Evolutionary conservation across 1,140 invertebrate genomes (phyloP), one percentile per base, ranked within the genome.

Genomic region (Wasmannia auropunctata): DNA sequence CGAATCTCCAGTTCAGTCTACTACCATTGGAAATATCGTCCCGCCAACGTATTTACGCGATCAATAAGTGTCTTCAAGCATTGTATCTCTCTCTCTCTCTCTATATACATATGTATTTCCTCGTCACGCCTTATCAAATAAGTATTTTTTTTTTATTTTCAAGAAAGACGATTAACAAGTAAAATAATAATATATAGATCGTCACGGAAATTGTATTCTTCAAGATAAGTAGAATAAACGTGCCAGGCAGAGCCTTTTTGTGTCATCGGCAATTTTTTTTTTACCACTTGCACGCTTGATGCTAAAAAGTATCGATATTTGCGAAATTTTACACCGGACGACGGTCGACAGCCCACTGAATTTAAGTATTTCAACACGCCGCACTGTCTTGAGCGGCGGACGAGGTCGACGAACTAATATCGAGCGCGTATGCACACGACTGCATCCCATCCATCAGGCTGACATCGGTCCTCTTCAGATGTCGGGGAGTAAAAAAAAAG

Each of bases 401-500:
- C 51, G 69, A 79, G 91, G 87, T 91, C 91, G 91, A 92, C 91
- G 91, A 92, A 93, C 91, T 91, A 90, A 91, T 90, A 89, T 90
- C 70, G 69, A 67, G 22, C 56, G n/a, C 34, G 28, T 31, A 85
- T 87, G 85, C 88, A 88, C 87, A 87, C 54, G 60, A 69, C 72
- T 72, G 79, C 75, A 46, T 43, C 86, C 37, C 85, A 89, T 90
- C 88, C 74, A 89, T 90, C 88, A 87, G 72, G 1, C 67, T 85
- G 88, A 89, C 86, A 86, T 85, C 56, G 60, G 46, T 28, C 40
- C 62, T 76, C 60, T 88, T 76, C 51, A 58, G 60, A 40, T 67
- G 37, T 79, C 25, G 8, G 22, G 37, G n/a, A 34, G 63, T 7
- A 10, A 80, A 72, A 65, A 62, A 46, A 40, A 54, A 54, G 3